These are phyloP conservation scores for Mus caroli DNA, from an alignment of 2,797 vertebrate species.

Conservation along the genomic window DNA sequence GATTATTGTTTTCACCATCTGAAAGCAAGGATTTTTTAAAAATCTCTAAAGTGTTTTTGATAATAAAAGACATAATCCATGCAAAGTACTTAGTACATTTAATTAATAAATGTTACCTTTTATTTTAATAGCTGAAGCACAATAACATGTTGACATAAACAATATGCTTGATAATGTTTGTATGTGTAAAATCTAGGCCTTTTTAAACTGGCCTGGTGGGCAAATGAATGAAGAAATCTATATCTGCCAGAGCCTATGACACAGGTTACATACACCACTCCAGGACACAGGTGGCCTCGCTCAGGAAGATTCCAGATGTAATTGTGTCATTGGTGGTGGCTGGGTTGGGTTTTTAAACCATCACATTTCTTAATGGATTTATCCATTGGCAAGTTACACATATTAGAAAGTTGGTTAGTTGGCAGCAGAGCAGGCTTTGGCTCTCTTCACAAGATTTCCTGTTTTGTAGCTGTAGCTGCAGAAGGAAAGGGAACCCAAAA, in stretches of 20 bases:
- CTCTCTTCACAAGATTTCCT: background rate
- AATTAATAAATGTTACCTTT: constrained; percentile 56
- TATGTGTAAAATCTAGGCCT: background rate
- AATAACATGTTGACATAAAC: background rate
- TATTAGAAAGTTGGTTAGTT: background rate
- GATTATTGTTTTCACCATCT: constrained; percentile 27
- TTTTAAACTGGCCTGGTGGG: background rate
- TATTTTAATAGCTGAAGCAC: constrained; percentile 40
- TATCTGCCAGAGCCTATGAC: background rate
- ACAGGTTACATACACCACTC: background rate
- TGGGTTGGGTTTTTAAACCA: background rate
- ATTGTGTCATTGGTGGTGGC: background rate
- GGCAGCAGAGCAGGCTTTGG: background rate
- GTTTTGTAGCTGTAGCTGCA: background rate
- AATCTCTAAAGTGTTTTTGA: background rate
- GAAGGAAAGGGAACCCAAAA: background rate
- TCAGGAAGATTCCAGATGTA: background rate
- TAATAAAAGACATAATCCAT: constrained; percentile 60
- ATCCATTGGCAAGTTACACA: background rate
- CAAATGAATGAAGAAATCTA: background rate
- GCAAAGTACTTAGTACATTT: constrained; percentile 5
- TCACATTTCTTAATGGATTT: background rate
- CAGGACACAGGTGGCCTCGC: background rate
- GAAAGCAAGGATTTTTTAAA: constrained; percentile 32
- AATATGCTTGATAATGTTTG: background rate